A percentile compares a stretch with the other conserved stretches of the same genome.
Conservation (phyloP, 2,113 vertebrate genomes). For the Hemiscyllium ocellatum region DNA sequence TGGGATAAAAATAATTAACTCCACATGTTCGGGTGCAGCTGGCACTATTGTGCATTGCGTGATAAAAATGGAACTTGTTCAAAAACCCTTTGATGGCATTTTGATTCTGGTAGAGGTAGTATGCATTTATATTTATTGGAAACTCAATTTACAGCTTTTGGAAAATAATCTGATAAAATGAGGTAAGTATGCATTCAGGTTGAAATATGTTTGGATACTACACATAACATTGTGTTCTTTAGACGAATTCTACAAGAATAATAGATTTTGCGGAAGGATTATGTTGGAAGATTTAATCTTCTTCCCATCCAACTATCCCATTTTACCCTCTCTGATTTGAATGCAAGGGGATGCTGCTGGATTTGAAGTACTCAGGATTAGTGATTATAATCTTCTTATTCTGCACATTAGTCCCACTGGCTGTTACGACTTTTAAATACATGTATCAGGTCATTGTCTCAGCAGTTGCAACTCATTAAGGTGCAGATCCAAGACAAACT, state of each 20-base stretch:
- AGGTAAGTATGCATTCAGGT: neutral
- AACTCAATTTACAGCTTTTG: neutral
- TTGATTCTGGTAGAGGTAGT: neutral
- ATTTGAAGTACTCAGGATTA: neutral
- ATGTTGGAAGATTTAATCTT: neutral
- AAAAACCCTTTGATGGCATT: neutral
- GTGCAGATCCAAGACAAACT: neutral
- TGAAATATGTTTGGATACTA: neutral
- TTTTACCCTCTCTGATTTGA: neutral
- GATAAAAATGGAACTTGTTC: neutral
- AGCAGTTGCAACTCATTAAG: neutral
- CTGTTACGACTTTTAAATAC: neutral
- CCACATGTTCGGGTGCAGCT: neutral
- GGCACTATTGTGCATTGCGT: neutral
- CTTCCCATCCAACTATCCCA: neutral
- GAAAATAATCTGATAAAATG: neutral
- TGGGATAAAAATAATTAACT: neutral
- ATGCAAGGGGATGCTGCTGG: neutral
- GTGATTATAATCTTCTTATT: constrained; percentile 8
- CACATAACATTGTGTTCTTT: neutral
- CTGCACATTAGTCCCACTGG: neutral
- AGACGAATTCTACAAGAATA: neutral
- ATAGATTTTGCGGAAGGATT: neutral
- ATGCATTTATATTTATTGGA: neutral
- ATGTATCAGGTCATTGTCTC: neutral